A percentile compares a stretch with the other conserved stretches of the same genome.
These are phyloP conservation scores for Mohoua ochrocephala DNA, from an alignment of 2,113 vertebrate genomes.

Conservation along the genomic window DNA sequence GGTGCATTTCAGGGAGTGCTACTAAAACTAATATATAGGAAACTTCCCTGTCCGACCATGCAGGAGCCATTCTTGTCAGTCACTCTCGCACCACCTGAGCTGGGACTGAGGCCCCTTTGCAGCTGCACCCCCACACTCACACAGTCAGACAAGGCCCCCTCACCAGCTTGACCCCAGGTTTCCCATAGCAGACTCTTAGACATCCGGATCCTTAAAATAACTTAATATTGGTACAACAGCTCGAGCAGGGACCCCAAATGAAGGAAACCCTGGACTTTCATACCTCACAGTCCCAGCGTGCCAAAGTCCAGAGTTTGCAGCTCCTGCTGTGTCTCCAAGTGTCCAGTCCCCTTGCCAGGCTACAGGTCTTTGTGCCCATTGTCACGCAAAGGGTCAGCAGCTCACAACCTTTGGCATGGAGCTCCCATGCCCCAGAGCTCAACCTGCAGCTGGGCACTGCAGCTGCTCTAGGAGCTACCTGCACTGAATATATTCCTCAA, in stretches of 20 bases:
- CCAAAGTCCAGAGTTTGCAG: background rate
- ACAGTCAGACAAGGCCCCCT: background rate
- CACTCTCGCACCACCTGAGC: background rate
- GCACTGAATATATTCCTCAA: too few species aligned
- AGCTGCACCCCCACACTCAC: background rate
- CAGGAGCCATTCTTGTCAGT: background rate
- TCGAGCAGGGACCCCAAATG: background rate
- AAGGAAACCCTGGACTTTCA: background rate
- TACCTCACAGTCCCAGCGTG: rapidly evolving
- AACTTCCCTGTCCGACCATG: background rate
- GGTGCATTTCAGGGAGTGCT: background rate
- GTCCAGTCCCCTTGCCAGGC: background rate
- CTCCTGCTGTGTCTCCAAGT: background rate
- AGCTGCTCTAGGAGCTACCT: background rate
- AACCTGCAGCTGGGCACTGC: background rate
- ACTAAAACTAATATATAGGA: background rate
- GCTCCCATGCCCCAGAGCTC: background rate
- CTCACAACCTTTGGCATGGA: background rate
- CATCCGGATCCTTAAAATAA: background rate
- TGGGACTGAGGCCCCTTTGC: background rate
- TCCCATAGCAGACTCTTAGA: background rate
- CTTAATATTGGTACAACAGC: background rate
- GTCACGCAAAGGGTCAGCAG: background rate
- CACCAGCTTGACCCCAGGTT: background rate
- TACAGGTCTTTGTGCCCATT: background rate